Conservation (phyloP, 2,888 invertebrate species). For the Tuberolachnus salignus region DNA sequence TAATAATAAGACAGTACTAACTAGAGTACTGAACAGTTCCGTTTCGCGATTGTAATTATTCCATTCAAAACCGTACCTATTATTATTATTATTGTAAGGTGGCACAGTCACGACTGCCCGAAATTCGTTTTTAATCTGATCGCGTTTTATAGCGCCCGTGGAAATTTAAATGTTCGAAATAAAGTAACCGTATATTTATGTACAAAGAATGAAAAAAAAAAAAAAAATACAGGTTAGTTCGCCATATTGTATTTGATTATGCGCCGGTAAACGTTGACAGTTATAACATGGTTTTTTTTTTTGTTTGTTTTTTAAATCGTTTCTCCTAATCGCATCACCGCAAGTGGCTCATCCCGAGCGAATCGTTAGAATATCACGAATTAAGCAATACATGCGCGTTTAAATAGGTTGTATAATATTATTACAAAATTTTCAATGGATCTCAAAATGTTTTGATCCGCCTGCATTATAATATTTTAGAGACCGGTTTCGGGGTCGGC, state of each 20-base stretch:
- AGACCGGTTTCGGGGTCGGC: conserved; percentile 12
- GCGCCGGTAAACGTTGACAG: neutral
- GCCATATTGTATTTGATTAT: too few species aligned
- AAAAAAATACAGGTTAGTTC: too few species aligned
- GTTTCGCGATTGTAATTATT: too few species aligned
- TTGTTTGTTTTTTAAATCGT: conserved; percentile 30
- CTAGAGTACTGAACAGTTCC: too few species aligned
- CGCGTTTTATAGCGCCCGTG: neutral
- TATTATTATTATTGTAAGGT: too few species aligned
- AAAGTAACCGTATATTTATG: neutral
- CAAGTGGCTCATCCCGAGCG: neutral
- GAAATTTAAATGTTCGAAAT: neutral
- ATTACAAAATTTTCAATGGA: conserved; percentile 15
- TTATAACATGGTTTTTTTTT: neutral
- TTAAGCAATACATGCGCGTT: neutral
- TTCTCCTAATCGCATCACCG: neutral
- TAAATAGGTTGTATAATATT: too few species aligned
- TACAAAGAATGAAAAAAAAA: too few species aligned
- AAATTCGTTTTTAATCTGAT: neutral
- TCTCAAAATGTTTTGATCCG: neutral
- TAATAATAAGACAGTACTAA: too few species aligned
- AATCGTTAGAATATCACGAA: neutral
- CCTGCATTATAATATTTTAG: neutral
- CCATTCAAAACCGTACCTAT: too few species aligned
- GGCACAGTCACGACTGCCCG: neutral